A percentile compares a stretch with the other conserved stretches of the same genome.
These are phyloP conservation scores for Alauda arvensis DNA, from an alignment of 2,797 vertebrate genomes.

Conservation along the genomic window DNA sequence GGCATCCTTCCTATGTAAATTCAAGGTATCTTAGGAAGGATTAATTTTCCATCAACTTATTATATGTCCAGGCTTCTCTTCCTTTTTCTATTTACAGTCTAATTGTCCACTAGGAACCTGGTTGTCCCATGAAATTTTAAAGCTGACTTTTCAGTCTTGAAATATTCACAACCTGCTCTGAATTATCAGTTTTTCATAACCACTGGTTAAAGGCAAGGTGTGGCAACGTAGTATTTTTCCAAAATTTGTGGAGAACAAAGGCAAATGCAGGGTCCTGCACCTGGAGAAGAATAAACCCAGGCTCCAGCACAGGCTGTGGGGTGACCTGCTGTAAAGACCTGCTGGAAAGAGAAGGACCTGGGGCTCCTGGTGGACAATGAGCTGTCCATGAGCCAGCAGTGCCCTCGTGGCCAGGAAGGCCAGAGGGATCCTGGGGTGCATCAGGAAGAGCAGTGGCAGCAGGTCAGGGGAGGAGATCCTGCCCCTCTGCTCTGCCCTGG, in stretches of 20 bases:
- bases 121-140: not conserved
- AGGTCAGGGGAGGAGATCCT: not conserved
- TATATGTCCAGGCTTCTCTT: not conserved
- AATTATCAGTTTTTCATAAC: not conserved
- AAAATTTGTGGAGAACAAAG: not conserved
- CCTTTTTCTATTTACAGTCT: not conserved
- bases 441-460: not conserved
- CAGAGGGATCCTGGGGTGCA: fast-evolving
- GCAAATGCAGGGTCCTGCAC: not conserved
- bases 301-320: not conserved
- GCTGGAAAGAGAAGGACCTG: not conserved
- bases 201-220: not conserved
- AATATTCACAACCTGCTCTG: not conserved
- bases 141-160: not conserved
- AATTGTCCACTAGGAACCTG: not conserved
- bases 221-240: not conserved
- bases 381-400: not conserved
- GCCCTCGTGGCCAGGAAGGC: fast-evolving
- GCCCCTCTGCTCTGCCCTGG: fast-evolving
- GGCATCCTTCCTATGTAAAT: not conserved
- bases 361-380: not conserved
- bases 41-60: not conserved
- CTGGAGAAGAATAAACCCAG: not conserved
- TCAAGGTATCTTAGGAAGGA: not conserved
- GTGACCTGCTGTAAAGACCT: not conserved